phyloP scores from a whole-genome alignment of 2,797 vertebrate species.

The Pipistrellus pipistrellus region DNA sequence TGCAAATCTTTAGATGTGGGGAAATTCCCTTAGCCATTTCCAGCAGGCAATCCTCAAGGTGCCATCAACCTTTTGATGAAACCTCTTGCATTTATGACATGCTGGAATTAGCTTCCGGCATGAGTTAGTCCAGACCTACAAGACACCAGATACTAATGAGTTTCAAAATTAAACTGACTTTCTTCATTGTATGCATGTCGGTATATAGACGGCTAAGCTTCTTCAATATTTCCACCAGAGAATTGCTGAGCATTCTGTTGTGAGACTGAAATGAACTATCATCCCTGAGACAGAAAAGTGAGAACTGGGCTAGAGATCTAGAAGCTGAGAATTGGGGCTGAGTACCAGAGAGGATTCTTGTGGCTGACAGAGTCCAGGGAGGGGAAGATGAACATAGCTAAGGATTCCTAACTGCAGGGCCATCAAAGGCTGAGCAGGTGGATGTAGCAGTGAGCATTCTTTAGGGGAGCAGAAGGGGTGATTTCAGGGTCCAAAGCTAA shows the following conservation, averaged over 20 bases:
- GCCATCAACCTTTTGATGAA: too few species aligned
- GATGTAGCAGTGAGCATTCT: neutral
- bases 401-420: neutral
- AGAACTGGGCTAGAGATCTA: neutral
- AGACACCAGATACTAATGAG: neutral
- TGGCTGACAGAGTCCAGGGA: neutral
- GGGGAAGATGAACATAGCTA: neutral
- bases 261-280: constrained; percentile 13
- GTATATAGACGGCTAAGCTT: neutral
- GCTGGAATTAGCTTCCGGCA: neutral
- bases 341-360: constrained; percentile 4
- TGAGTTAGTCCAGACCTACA: neutral
- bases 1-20: too few species aligned
- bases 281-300: neutral
- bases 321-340: neutral
- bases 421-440: neutral
- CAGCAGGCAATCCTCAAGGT: too few species aligned
- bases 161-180: neutral
- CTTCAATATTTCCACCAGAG: neutral
- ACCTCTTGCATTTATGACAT: too few species aligned
- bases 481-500: neutral
- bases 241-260: neutral
- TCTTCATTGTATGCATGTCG: neutral
- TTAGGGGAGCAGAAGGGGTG: neutral
- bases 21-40: too few species aligned